phyloP scores from a whole-genome alignment of 2,113 vertebrate species.

The Stegastes partitus region DNA sequence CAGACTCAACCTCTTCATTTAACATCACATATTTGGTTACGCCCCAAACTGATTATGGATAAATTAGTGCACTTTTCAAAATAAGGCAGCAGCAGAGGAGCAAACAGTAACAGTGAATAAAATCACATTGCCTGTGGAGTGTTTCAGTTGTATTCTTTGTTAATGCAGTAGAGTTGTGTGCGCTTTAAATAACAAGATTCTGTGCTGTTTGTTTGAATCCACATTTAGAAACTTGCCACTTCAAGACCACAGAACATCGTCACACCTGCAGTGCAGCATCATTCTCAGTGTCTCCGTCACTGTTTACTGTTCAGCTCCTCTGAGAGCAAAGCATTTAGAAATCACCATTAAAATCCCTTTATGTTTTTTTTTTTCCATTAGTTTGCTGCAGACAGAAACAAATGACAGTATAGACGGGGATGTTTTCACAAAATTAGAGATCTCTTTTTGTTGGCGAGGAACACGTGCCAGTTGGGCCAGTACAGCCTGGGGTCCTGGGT shows the following conservation, averaged over 20 bases:
- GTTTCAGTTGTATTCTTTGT: constrained; percentile 1
- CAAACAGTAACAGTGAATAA: neutral
- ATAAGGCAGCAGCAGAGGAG: neutral
- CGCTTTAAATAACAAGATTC: neutral
- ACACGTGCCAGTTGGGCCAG: constrained; percentile 66
- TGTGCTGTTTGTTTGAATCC: no score
- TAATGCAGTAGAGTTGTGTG: neutral
- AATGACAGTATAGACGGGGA: neutral
- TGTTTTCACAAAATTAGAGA: constrained; percentile 49
- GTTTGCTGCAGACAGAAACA: constrained; percentile 1
- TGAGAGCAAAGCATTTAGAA: constrained; percentile 12
- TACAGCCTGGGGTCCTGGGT: neutral
- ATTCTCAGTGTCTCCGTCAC: neutral
- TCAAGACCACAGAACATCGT: neutral
- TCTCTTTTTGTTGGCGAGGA: constrained; percentile 64
- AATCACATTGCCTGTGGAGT: constrained; percentile 11
- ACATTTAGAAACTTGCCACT: neutral
- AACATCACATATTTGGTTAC: neutral
- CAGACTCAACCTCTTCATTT: neutral
- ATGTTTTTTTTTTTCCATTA: constrained; percentile 19
- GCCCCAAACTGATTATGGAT: neutral
- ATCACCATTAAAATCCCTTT: neutral
- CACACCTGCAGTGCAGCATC: neutral
- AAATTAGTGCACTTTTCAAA: neutral
- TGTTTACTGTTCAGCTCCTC: neutral